Conservation (phyloP, 2,113 vertebrate species). For the Shinisaurus crocodilurus region DNA sequence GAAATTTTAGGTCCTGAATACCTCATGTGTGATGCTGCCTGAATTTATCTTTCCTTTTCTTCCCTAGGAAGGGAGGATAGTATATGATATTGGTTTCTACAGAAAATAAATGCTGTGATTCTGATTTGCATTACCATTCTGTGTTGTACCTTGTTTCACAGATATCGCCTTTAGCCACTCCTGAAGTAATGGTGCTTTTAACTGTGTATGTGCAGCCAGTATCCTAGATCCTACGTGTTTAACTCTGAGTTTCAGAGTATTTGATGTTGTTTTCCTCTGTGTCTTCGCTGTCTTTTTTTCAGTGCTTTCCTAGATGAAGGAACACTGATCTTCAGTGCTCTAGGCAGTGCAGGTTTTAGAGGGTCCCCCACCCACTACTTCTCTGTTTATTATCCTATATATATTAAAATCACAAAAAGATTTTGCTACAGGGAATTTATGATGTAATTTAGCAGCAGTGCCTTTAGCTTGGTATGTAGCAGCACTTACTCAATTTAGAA, state of each 20-base stretch:
- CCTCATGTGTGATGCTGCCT: conserved; percentile 28
- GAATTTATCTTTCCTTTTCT: conserved; percentile 46
- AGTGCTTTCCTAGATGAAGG: conserved; percentile 47
- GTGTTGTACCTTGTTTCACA: conserved; percentile 50
- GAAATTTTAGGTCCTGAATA: conserved; percentile 16
- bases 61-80: conserved; percentile 38
- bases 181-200: conserved; percentile 34
- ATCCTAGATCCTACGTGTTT: conserved; percentile 39
- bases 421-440: conserved; percentile 22
- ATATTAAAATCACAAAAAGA: background rate
- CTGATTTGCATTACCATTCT: conserved; percentile 38
- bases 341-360: conserved; percentile 39
- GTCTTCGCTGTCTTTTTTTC: conserved; percentile 39
- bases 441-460: background rate
- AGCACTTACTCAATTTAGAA: conserved; percentile 14
- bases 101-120: conserved; percentile 42
- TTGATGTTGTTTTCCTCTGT: conserved; percentile 41
- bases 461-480: background rate
- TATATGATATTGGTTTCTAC: conserved; percentile 44
- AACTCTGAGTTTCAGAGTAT: conserved; percentile 29
- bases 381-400: conserved; percentile 35
- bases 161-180: conserved; percentile 34
- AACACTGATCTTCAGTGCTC: conserved; percentile 54
- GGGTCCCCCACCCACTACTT: background rate
- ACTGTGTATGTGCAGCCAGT: conserved; percentile 26